A percentile compares a stretch with the other conserved stretches of the same genome.
These are phyloP conservation scores for Lepidurus packardi DNA, from an alignment of 1,140 invertebrate species.

Conservation along the genomic window DNA sequence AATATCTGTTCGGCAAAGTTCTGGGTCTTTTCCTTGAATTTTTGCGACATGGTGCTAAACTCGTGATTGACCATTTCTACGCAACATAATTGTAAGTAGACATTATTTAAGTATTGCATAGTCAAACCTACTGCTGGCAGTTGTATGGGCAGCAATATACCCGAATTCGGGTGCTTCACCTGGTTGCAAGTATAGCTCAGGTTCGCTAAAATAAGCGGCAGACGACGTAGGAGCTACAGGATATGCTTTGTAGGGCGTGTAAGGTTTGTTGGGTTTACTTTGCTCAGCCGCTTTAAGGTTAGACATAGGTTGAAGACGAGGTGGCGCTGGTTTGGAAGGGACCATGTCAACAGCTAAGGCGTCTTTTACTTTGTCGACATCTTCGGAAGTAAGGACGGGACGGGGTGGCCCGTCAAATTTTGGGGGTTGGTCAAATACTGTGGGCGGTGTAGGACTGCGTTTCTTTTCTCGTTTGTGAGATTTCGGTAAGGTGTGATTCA, in stretches of 20 bases:
- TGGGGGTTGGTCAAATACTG: conserved; percentile 57
- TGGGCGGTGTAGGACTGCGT: conserved; percentile 53
- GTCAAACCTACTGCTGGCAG: not conserved
- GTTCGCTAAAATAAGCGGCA: conserved; percentile 10
- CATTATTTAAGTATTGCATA: not conserved
- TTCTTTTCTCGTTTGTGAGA: conserved; percentile 39
- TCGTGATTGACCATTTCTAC: conserved; percentile 43
- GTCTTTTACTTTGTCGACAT: conserved; percentile 39
- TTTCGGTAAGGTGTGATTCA: not conserved
- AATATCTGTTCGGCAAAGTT: conserved; percentile 61
- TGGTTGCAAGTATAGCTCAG: conserved; percentile 45
- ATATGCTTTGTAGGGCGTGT: not conserved
- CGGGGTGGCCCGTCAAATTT: conserved; percentile 50
- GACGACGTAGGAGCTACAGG: conserved; percentile 19
- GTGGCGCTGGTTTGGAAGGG: conserved; percentile 2
- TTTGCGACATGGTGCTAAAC: conserved; percentile 60
- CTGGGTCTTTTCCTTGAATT: conserved; percentile 63
- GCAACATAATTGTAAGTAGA: not conserved
- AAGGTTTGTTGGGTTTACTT: conserved; percentile 13
- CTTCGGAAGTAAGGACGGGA: conserved; percentile 42
- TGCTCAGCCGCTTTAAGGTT: not conserved
- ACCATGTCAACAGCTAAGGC: not conserved
- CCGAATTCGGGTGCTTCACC: conserved; percentile 57
- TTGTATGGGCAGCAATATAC: conserved; percentile 46
- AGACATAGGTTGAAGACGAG: not conserved